Percentiles rank a stretch among this genome's conserved stretches.
phyloP scores from a whole-genome alignment of 2,113 vertebrate species.

The Brachirus orientalis region DNA sequence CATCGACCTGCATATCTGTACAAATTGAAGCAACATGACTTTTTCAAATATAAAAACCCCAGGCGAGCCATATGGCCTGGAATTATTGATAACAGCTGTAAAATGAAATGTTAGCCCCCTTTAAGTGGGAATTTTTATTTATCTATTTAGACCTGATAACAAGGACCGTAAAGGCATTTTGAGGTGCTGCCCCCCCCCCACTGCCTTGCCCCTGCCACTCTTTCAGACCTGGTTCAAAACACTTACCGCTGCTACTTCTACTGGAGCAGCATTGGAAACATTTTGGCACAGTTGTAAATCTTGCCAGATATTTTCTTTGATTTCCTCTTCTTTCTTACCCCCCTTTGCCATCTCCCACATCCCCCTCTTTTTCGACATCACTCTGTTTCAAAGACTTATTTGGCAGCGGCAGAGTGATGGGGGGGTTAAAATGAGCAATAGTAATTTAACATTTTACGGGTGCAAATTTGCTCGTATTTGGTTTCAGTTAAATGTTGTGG shows the following conservation, averaged over 20 bases:
- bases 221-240: conserved; percentile 60
- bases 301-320: conserved; percentile 77
- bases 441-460: conserved; percentile 52
- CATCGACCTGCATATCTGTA: conserved; percentile 62
- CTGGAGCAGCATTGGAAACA: conserved; percentile 66
- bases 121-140: conserved; percentile 66
- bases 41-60: conserved; percentile 39
- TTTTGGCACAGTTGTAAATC: conserved; percentile 78
- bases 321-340: conserved; percentile 34
- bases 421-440: conserved; percentile 43
- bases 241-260: conserved; percentile 62
- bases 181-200: conserved; percentile 17
- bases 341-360: too few species aligned
- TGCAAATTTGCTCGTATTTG: conserved; percentile 63
- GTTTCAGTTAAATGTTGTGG: conserved; percentile 48
- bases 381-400: conserved; percentile 43
- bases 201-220: conserved; percentile 36
- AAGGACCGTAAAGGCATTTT: conserved; percentile 72
- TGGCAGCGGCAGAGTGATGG: conserved; percentile 24
- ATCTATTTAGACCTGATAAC: conserved; percentile 79
- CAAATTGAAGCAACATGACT: conserved; percentile 63
- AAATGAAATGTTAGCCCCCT: conserved; percentile 48
- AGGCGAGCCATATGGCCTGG: conserved; percentile 36
- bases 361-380: conserved; percentile 19
- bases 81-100: conserved; percentile 59